These are phyloP conservation scores for Canis aureus DNA, from an alignment of 2,113 vertebrate species.

Conservation along the genomic window DNA sequence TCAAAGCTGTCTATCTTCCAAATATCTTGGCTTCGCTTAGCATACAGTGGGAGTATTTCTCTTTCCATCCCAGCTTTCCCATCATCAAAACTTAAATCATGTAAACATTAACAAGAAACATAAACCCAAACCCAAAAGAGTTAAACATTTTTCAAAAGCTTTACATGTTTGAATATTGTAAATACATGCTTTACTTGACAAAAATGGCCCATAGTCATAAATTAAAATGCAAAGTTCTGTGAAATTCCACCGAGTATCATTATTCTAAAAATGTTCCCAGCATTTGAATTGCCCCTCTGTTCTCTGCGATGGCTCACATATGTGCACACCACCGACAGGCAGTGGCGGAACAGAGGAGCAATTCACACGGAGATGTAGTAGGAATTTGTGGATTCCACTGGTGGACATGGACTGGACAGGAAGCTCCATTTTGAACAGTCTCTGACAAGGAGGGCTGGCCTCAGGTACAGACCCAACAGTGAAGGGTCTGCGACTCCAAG, in stretches of 20 bases:
- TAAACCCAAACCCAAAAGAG: slow-evolving; percentile 53
- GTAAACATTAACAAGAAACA: slow-evolving; percentile 29
- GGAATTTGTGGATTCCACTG: slow-evolving; percentile 80
- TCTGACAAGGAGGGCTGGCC: slow-evolving; percentile 11
- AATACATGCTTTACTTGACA: slow-evolving; percentile 73
- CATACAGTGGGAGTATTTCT: background rate
- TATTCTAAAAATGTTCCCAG: slow-evolving; percentile 85
- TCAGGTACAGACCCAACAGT: background rate
- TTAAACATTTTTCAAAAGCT: slow-evolving; percentile 60
- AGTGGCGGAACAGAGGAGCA: slow-evolving; percentile 82
- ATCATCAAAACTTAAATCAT: background rate
- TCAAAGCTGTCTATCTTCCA: background rate
- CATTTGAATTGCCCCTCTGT: slow-evolving; percentile 88
- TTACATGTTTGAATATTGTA: slow-evolving; percentile 69
- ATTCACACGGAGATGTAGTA: slow-evolving; percentile 82
- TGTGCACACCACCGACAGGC: slow-evolving; percentile 81
- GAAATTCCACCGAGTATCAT: slow-evolving; percentile 86
- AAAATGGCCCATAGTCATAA: slow-evolving; percentile 78
- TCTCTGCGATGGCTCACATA: slow-evolving; percentile 86
- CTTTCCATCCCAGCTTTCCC: slow-evolving; percentile 32
- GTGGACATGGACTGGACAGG: background rate
- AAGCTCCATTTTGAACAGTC: slow-evolving; percentile 45
- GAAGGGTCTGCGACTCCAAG: slow-evolving; percentile 1
- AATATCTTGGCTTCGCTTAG: fast-evolving
- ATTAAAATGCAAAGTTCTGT: slow-evolving; percentile 84